These are phyloP conservation scores for Uromys caudimaculatus DNA, from an alignment of 2,797 vertebrate species.

Conservation along the genomic window DNA sequence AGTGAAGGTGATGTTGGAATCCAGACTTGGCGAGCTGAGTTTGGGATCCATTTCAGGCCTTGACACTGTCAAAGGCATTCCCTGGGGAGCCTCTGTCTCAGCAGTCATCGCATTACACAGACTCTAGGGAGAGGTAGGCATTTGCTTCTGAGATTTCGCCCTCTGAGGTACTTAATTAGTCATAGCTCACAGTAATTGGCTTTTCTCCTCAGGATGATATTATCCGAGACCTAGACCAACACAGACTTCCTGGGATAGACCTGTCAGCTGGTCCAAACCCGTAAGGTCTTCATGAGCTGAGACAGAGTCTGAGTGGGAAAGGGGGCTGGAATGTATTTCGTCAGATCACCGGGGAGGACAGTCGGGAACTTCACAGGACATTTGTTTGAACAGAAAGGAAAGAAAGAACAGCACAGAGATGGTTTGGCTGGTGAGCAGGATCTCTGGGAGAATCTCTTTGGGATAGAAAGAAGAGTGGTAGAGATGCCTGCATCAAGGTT, in stretches of 20 bases:
- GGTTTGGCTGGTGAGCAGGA: slow-evolving; percentile 20
- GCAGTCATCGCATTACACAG: slow-evolving; percentile 2
- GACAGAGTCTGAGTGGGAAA: not conserved
- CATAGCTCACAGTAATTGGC: not conserved
- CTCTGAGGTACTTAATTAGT: slow-evolving; percentile 63
- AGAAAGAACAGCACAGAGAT: slow-evolving; percentile 47
- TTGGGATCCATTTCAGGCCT: slow-evolving; percentile 19
- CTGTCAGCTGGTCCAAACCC: not conserved
- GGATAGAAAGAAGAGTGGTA: slow-evolving; percentile 29
- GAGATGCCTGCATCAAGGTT: not conserved
- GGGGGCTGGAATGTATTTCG: not conserved
- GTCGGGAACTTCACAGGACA: slow-evolving; percentile 9
- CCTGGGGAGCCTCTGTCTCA: not conserved
- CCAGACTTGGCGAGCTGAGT: not conserved
- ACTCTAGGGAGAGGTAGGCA: not conserved
- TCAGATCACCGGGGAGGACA: not conserved
- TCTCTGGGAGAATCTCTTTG: slow-evolving; percentile 23
- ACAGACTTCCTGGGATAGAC: not conserved
- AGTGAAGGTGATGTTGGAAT: not conserved
- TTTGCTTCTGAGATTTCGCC: slow-evolving; percentile 51
- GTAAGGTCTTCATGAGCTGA: not conserved
- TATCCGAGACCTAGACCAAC: not conserved
- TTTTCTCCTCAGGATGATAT: slow-evolving; percentile 49
- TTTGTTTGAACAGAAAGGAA: slow-evolving; percentile 51
- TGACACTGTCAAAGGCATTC: slow-evolving; percentile 23